Evolutionary conservation across 2,888 invertebrate species (phyloP).

Genomic region (Isotomurus palustris): DNA sequence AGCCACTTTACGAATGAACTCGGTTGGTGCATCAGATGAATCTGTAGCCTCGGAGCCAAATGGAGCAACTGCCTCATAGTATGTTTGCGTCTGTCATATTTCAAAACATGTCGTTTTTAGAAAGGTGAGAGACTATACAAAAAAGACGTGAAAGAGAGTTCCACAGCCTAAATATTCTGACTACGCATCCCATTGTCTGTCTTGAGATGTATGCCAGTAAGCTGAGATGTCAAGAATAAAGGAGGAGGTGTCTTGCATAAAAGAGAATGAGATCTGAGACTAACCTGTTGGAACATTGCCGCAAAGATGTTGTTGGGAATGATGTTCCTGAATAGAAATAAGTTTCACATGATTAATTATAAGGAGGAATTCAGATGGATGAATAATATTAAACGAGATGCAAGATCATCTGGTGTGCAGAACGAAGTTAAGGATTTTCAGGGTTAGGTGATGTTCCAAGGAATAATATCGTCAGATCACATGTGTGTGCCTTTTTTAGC

Average conservation of each 20-base stretch:
- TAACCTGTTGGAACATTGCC: constrained; percentile 76
- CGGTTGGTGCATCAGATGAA: constrained; percentile 8
- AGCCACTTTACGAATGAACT: constrained; percentile 19
- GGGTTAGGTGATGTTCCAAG: constrained; percentile 85
- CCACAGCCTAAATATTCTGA: no score
- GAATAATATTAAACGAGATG: background rate
- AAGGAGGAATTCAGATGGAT: background rate
- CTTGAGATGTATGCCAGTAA: no score
- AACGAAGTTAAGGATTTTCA: no score
- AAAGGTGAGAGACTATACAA: no score
- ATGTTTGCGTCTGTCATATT: constrained; percentile 25
- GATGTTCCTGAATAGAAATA: constrained; percentile 69
- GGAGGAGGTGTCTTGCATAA: background rate
- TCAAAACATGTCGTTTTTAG: constrained; percentile 1
- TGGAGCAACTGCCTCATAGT: constrained; percentile 17
- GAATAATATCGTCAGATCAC: constrained; percentile 76
- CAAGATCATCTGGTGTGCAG: background rate
- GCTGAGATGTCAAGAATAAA: no score
- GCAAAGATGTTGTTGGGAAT: constrained; percentile 88
- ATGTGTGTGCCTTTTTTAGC: background rate
- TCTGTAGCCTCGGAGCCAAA: background rate
- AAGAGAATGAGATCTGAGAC: background rate
- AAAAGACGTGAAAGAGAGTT: no score
- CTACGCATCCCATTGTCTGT: background rate
- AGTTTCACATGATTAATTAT: background rate